Percentiles rank a stretch among this genome's conserved stretches.
These are phyloP conservation scores for Argyresthia albistria DNA, from an alignment of 2,888 invertebrate genomes.

Conservation along the genomic window DNA sequence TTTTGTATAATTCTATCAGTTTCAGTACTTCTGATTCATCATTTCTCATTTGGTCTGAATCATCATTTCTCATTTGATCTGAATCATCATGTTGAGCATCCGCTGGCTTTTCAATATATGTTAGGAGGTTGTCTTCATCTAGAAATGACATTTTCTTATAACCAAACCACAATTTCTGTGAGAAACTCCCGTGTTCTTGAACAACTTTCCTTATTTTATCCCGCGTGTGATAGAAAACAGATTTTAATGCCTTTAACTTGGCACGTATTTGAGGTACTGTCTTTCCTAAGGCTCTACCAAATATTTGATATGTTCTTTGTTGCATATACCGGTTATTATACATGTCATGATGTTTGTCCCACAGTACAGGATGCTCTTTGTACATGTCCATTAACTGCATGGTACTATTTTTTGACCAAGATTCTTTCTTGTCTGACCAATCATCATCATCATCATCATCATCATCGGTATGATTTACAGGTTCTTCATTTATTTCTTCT, in stretches of 20 bases:
- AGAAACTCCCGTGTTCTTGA: not conserved
- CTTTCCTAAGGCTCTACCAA: not conserved
- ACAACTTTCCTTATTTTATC: not conserved
- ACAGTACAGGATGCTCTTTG: not conserved
- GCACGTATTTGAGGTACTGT: not conserved
- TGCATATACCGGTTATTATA: not conserved
- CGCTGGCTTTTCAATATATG: no score
- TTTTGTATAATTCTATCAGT: constrained; percentile 1
- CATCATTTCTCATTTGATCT: no score
- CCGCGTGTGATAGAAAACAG: not conserved
- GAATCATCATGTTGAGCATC: no score
- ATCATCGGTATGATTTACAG: not conserved
- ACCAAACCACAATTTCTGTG: not conserved
- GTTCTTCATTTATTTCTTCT: no score
- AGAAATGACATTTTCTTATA: not conserved
- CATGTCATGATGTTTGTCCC: not conserved
- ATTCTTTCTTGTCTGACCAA: no score
- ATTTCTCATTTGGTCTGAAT: no score
- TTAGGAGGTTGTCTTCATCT: not conserved
- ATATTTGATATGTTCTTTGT: not conserved
- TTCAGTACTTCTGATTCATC: not conserved
- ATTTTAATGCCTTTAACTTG: not conserved
- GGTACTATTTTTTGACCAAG: not conserved
- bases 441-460: not conserved
- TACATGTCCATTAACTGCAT: not conserved